Evolutionary conservation across 2,888 invertebrate genomes (phyloP), one percentile per base, ranked within the genome.

Genomic region (Syritta pipiens): DNA sequence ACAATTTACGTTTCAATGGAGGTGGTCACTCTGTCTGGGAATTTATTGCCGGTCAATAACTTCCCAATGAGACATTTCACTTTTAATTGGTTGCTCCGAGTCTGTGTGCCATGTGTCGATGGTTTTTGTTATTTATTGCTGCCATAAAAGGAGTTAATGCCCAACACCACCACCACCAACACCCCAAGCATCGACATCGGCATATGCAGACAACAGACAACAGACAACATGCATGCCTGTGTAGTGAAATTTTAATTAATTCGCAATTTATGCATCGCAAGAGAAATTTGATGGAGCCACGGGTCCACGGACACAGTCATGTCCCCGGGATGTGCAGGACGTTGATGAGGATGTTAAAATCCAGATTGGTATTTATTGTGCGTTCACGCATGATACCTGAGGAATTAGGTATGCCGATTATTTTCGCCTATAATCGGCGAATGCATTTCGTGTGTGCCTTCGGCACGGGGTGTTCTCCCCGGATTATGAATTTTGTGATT

Each of bases 231-330:
- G n/a, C 14, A 1, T 35, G 12, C 9, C 37, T 0, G 9, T 1
- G 14, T 17, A 5, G 20, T 63, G 63, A 77, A 77, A 77, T 71
- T 71, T 77, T 77, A 77, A 77, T 71, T 77, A 77, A 77, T 71
- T 77, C 51, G 63, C 76, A 65, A 65, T 77, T 71, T 65, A 71
- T 71, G 65, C 59, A 57, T 71, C 9, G 44, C 17, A 37, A 24
- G 55, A 37, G 22, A 49, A 49, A 48, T 67, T 60, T 53, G 37
- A 51, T 42, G 10, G 20, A 69, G 28, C 30, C 19, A 7, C 3
- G 14, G 20, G 28, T 22, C n/a, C 30, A 24, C 10, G 10, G 4
- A 1, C 9, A 10, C 24, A 10, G 10, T 42, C 63, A n/a, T 6
- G 7, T 3, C 6, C 10, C 7, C 12, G 22, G 26, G 6, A 32